These are phyloP conservation scores for Drosophila busckii DNA, from an alignment of 1,140 invertebrate species.

Conservation along the genomic window DNA sequence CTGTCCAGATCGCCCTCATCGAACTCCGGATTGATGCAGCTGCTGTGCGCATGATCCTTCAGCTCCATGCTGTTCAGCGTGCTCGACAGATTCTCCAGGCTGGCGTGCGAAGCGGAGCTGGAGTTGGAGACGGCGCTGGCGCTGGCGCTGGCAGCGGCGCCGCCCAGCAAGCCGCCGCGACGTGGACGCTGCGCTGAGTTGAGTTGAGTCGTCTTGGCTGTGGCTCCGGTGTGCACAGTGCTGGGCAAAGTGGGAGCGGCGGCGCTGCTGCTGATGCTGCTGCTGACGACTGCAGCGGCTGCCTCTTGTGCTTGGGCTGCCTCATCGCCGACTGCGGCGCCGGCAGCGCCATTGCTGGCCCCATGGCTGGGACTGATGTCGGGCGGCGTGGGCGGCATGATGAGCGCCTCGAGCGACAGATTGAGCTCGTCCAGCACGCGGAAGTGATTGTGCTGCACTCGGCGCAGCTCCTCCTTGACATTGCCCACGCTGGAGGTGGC, in stretches of 20 bases:
- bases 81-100: constrained; percentile 83
- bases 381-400: constrained; percentile 84
- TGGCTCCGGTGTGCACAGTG: constrained; percentile 2
- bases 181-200: constrained; percentile 38
- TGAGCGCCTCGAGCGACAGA: constrained; percentile 90
- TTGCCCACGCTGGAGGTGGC: constrained; percentile 82
- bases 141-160: constrained; percentile 42
- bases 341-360: constrained; percentile 2
- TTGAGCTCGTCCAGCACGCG: constrained; percentile 91
- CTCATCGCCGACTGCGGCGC: constrained; percentile 20
- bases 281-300: constrained; percentile 17
- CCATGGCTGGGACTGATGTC: constrained; percentile 63
- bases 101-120: constrained; percentile 61
- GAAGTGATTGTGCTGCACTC: constrained; percentile 88
- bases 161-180: constrained; percentile 60
- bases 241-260: constrained; percentile 26
- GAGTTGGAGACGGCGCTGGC: constrained; percentile 37
- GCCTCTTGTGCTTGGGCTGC: constrained; percentile 10
- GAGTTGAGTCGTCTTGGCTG: constrained; percentile 1
- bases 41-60: constrained; percentile 81
- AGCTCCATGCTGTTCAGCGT: constrained; percentile 81
- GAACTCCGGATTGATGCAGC: constrained; percentile 83
- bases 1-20: constrained; percentile 87
- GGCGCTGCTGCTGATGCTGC: neutral
- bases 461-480: constrained; percentile 89